phyloP scores from a whole-genome alignment of 2,888 invertebrate species.

The Nebria brevicollis region DNA sequence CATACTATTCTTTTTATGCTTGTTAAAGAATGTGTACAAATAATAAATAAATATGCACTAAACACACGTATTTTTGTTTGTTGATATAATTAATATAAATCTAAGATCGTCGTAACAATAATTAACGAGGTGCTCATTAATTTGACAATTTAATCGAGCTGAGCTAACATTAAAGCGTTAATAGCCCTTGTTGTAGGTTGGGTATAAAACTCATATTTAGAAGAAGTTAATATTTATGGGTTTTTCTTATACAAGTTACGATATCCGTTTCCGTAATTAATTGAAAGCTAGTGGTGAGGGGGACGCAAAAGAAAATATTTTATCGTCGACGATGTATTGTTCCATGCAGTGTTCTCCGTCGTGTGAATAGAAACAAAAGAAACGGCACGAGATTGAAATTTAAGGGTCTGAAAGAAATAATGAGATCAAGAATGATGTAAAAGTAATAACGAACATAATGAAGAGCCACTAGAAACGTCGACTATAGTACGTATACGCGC shows the following conservation, averaged over 20 bases:
- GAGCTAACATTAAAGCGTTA: neutral
- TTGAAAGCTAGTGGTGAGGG: neutral
- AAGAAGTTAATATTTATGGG: neutral
- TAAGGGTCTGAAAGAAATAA: neutral
- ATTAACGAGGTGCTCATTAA: no score
- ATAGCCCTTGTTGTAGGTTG: neutral
- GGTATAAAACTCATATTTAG: neutral
- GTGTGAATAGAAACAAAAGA: neutral
- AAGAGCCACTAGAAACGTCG: neutral
- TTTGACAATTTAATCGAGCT: no score
- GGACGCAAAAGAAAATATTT: neutral
- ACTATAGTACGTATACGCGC: neutral
- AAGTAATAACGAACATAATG: slow-evolving; percentile 1
- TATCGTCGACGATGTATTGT: neutral
- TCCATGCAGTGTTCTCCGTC: neutral
- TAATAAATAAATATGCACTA: no score
- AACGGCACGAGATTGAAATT: neutral
- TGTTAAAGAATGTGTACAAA: no score
- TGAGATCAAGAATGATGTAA: slow-evolving; percentile 1
- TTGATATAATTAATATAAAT: no score
- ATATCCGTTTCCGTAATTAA: neutral
- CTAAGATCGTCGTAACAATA: no score
- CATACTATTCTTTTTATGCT: no score
- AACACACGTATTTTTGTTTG: no score
- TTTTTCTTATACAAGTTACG: neutral